Evolutionary conservation across 1,140 invertebrate genomes (phyloP).

Genomic region (Lamellibrachia luymesi): DNA sequence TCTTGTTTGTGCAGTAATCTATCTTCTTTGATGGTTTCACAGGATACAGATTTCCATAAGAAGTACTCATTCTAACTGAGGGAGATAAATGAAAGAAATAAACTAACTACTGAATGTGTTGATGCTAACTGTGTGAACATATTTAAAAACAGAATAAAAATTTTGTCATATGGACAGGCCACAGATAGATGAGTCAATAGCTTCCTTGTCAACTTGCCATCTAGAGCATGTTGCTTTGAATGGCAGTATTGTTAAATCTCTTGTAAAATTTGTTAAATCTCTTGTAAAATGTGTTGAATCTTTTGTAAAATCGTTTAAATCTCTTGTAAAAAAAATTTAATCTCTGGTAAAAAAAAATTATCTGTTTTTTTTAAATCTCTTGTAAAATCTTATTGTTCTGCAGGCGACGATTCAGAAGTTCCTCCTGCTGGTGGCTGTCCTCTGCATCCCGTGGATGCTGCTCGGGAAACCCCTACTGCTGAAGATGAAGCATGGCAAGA

Average conservation of each 20-base stretch:
- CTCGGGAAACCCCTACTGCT: constrained; percentile 84
- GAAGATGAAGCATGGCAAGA: constrained; percentile 36
- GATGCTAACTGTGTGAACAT: too few relatives aligned
- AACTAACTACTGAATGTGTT: too few relatives aligned
- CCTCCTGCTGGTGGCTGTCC: constrained; percentile 72
- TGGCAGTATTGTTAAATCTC: background rate
- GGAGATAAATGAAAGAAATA: too few relatives aligned
- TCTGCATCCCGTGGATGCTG: constrained; percentile 90
- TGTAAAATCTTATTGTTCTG: constrained; percentile 14
- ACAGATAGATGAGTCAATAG: too few relatives aligned
- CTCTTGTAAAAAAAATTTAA: background rate
- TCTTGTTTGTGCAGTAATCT: too few relatives aligned
- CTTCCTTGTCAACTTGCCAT: too few relatives aligned
- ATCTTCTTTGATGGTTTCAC: too few relatives aligned
- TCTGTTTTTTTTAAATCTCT: background rate
- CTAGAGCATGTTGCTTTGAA: too few relatives aligned
- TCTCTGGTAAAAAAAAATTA: background rate
- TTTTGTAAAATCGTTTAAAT: background rate
- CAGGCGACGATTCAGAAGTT: constrained; percentile 73
- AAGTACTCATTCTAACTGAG: too few relatives aligned
- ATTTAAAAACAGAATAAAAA: too few relatives aligned
- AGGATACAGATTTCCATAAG: too few relatives aligned
- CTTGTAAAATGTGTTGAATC: background rate
- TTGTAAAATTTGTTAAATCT: background rate
- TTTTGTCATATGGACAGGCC: too few relatives aligned